These are phyloP conservation scores for Nephrotoma appendiculata DNA, from an alignment of 2,888 invertebrate species.

Conservation along the genomic window DNA sequence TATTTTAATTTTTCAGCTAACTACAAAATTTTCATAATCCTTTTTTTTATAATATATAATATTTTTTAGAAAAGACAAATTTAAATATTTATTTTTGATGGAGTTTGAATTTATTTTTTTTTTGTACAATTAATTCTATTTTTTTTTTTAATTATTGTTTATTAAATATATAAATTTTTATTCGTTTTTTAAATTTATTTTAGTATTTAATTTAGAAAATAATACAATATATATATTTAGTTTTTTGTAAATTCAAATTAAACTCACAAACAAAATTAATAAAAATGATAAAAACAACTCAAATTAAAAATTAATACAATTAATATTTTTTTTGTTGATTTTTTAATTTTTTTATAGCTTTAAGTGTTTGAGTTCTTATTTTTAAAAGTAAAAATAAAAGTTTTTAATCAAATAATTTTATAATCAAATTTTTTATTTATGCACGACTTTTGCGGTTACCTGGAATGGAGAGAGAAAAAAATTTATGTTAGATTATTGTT, in stretches of 20 bases:
- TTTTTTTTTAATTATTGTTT: neutral
- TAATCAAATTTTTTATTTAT: constrained; percentile 18
- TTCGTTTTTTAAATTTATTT: neutral
- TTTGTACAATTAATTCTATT: neutral
- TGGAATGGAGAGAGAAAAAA: constrained; percentile 15
- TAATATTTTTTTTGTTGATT: neutral
- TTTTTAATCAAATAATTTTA: neutral
- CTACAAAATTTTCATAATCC: neutral
- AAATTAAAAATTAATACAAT: neutral
- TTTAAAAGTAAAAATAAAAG: neutral
- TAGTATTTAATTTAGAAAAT: neutral
- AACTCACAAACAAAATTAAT: neutral
- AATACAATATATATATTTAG: neutral
- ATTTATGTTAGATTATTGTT: neutral
- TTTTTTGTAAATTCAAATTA: neutral
- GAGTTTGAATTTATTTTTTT: neutral
- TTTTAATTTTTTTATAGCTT: neutral
- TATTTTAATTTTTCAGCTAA: neutral
- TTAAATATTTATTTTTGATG: neutral
- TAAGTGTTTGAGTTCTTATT: neutral
- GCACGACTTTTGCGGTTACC: constrained; percentile 31
- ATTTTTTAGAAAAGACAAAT: neutral
- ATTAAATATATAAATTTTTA: neutral
- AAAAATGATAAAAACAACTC: neutral
- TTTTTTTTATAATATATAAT: neutral